phyloP scores from a whole-genome alignment of 2,797 vertebrate species.

The Pygocentrus nattereri region DNA sequence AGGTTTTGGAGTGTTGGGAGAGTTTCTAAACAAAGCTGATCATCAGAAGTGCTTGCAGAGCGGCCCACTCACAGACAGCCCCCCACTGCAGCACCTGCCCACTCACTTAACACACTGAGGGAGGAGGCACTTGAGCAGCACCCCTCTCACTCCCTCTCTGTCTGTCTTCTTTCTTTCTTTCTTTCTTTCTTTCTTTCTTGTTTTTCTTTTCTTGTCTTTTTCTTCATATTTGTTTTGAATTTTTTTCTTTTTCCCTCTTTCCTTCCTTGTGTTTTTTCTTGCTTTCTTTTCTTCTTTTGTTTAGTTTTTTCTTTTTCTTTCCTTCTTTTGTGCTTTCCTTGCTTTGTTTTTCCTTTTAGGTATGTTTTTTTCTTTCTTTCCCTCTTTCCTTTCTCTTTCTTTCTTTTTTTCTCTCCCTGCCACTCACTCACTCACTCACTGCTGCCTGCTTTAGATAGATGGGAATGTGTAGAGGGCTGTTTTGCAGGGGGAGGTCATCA shows the following conservation, averaged over 20 bases:
- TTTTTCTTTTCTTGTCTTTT: neutral
- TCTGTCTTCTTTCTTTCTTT: neutral
- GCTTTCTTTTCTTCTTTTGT: neutral
- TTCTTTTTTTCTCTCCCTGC: neutral
- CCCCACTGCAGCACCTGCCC: neutral
- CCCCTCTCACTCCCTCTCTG: constrained; percentile 15
- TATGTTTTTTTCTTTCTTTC: constrained; percentile 1
- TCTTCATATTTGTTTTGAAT: neutral
- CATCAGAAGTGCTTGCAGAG: neutral
- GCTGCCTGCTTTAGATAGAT: neutral
- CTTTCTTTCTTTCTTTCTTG: neutral
- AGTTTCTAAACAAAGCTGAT: neutral
- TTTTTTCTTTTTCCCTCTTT: neutral
- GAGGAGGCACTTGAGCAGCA: neutral
- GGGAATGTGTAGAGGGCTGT: neutral
- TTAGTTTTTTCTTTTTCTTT: neutral
- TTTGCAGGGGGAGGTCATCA: too few relatives aligned
- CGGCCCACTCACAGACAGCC: neutral
- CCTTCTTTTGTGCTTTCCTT: neutral
- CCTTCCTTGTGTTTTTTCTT: neutral
- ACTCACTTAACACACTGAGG: neutral
- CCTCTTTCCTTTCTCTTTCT: neutral
- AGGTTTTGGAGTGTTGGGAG: neutral
- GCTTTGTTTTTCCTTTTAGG: neutral
- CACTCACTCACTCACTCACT: too few relatives aligned